phyloP scores from a whole-genome alignment of 2,113 vertebrate genomes.

The Thamnaconus septentrionalis region DNA sequence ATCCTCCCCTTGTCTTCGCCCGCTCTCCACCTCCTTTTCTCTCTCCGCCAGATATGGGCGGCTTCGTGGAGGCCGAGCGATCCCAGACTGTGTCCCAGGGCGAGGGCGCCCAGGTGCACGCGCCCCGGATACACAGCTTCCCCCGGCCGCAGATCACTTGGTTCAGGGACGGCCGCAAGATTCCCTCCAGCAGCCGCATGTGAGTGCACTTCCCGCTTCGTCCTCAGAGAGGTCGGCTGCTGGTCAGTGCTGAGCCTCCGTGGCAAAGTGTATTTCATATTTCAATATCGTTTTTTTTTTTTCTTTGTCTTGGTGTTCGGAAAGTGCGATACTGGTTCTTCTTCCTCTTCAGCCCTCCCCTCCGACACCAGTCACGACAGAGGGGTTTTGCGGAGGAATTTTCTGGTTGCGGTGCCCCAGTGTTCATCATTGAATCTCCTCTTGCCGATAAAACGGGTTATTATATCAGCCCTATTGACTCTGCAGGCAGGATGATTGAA shows the following conservation, averaged over 20 bases:
- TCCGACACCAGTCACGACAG: constrained; percentile 33
- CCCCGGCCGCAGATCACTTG: constrained; percentile 97
- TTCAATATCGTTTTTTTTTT: constrained; percentile 39
- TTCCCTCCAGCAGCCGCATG: constrained; percentile 95
- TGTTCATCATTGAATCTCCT: constrained; percentile 65
- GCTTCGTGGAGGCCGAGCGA: constrained; percentile 86
- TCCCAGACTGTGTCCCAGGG: constrained; percentile 89
- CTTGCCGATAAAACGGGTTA: constrained; percentile 70
- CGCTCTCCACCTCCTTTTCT: constrained; percentile 1
- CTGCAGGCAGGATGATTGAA: constrained; percentile 70
- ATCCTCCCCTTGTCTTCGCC: constrained; percentile 2
- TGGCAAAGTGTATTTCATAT: constrained; percentile 35
- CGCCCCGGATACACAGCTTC: constrained; percentile 93
- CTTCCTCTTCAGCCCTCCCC: constrained; percentile 39
- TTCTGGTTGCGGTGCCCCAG: constrained; percentile 34
- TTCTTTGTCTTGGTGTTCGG: not conserved
- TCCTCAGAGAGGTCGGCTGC: constrained; percentile 16
- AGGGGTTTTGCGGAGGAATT: constrained; percentile 57
- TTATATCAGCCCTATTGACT: constrained; percentile 72
- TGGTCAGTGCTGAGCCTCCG: constrained; percentile 17
- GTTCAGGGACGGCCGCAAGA: constrained; percentile 97
- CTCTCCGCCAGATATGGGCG: constrained; percentile 86
- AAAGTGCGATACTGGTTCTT: not conserved
- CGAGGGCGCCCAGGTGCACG: constrained; percentile 85
- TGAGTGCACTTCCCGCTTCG: constrained; percentile 69